Conservation (phyloP, 64 coral and sea anemone species). For the Porites lutea region DNA sequence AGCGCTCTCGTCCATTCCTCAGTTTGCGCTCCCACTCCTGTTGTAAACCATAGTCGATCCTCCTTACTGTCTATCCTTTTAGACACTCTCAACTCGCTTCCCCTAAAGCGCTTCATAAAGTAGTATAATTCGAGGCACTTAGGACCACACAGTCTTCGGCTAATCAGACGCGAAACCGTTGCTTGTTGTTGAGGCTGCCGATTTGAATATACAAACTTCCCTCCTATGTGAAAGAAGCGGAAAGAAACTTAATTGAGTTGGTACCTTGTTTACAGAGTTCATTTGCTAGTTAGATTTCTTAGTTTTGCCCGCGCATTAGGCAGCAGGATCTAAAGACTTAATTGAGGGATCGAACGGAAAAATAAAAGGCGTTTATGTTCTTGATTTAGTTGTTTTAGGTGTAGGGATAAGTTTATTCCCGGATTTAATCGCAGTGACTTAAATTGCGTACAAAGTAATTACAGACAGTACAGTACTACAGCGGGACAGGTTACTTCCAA, state of each 20-base stretch:
- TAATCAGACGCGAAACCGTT: background rate
- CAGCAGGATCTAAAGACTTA: too few species aligned
- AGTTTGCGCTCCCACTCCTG: background rate
- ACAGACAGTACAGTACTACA: too few species aligned
- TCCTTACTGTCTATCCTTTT: background rate
- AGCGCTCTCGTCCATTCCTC: slow-evolving; percentile 3
- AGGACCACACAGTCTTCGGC: background rate
- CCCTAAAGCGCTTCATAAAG: background rate
- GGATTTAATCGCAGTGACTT: too few species aligned
- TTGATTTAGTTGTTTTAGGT: too few species aligned
- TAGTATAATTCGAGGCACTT: slow-evolving; percentile 34
- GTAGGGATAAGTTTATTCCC: too few species aligned
- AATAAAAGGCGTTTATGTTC: too few species aligned
- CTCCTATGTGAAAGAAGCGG: background rate
- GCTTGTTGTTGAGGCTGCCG: background rate
- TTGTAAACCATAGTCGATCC: slow-evolving; percentile 9
- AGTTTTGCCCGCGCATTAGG: too few species aligned
- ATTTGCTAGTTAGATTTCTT: too few species aligned
- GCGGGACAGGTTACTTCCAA: too few species aligned
- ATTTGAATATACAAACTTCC: background rate
- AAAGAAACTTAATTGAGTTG: background rate
- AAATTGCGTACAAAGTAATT: too few species aligned
- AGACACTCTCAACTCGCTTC: slow-evolving; percentile 14
- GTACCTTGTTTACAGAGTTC: too few species aligned
- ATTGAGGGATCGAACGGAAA: too few species aligned